A percentile compares a stretch with the other conserved stretches of the same genome.
These are phyloP conservation scores for Polypedilum pembai DNA, from an alignment of 1,140 invertebrate genomes.

Conservation along the genomic window DNA sequence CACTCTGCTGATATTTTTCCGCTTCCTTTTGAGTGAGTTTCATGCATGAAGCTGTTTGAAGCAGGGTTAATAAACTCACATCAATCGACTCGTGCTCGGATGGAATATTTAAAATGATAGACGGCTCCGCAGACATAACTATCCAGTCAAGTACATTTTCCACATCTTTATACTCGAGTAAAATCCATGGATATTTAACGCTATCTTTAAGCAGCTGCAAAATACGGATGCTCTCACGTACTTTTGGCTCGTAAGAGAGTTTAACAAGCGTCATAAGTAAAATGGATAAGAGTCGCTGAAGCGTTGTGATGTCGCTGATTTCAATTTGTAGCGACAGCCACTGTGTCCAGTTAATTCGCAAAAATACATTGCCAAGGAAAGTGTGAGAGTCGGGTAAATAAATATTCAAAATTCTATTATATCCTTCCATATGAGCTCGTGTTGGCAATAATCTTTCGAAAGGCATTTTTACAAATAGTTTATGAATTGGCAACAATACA, in stretches of 20 bases:
- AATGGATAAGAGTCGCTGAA: constrained; percentile 39
- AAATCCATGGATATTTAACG: constrained; percentile 61
- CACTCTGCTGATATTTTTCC: constrained; percentile 32
- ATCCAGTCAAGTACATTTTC: constrained; percentile 69
- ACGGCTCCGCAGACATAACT: constrained; percentile 65
- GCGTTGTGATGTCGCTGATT: constrained; percentile 39
- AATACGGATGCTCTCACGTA: constrained; percentile 48
- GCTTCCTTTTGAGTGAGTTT: constrained; percentile 33
- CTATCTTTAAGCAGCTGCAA: constrained; percentile 53
- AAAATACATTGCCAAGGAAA: constrained; percentile 63
- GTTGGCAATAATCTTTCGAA: constrained; percentile 66
- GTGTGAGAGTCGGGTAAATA: constrained; percentile 57
- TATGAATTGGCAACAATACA: constrained; percentile 59
- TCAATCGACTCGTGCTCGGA: constrained; percentile 43
- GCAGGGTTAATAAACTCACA: constrained; percentile 40
- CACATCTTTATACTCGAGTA: constrained; percentile 56
- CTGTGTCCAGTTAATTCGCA: constrained; percentile 45
- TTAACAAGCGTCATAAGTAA: constrained; percentile 61
- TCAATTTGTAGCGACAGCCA: constrained; percentile 51
- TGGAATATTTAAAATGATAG: constrained; percentile 53
- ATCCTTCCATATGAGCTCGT: constrained; percentile 55
- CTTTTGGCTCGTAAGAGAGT: constrained; percentile 61
- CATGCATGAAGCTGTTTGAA: constrained; percentile 38
- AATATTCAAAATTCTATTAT: constrained; percentile 48
- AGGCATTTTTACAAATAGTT: constrained; percentile 56